A percentile compares a stretch with the other conserved stretches of the same genome.
These are phyloP conservation scores for Erythrolamprus reginae DNA, from an alignment of 2,113 vertebrate genomes.

Conservation along the genomic window DNA sequence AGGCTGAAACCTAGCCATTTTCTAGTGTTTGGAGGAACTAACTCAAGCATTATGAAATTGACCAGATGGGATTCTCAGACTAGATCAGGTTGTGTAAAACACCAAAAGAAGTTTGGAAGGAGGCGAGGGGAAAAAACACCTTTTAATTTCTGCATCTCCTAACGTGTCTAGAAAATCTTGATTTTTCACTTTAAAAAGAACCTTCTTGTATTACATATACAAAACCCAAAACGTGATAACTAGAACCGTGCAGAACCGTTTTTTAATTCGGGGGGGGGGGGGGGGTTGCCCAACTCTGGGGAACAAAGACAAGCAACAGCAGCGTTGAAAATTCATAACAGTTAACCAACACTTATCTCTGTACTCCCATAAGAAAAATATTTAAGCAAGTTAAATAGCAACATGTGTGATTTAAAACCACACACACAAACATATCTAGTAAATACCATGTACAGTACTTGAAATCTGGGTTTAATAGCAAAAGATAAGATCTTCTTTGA, in stretches of 20 bases:
- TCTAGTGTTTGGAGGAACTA: neutral
- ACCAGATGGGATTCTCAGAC: neutral
- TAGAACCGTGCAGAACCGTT: no score
- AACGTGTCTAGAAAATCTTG: neutral
- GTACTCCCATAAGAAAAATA: neutral
- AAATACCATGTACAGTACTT: neutral
- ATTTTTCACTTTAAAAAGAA: neutral
- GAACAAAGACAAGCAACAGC: neutral
- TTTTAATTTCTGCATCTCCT: neutral
- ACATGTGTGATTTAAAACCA: neutral
- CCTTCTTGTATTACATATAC: neutral
- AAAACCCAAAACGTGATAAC: neutral
- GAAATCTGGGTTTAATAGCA: neutral
- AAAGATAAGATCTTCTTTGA: neutral
- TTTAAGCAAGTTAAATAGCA: neutral
- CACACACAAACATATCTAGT: neutral
- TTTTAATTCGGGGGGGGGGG: no score
- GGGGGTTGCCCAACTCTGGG: neutral
- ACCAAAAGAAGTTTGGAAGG: neutral
- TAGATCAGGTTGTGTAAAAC: neutral
- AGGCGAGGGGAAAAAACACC: neutral
- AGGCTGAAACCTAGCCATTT: neutral
- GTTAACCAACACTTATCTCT: neutral
- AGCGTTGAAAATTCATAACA: neutral
- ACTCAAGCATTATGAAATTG: neutral